Base-by-base conservation (phyloP, 2,797 vertebrate genomes). In the Cyclura pinguis region DNA sequence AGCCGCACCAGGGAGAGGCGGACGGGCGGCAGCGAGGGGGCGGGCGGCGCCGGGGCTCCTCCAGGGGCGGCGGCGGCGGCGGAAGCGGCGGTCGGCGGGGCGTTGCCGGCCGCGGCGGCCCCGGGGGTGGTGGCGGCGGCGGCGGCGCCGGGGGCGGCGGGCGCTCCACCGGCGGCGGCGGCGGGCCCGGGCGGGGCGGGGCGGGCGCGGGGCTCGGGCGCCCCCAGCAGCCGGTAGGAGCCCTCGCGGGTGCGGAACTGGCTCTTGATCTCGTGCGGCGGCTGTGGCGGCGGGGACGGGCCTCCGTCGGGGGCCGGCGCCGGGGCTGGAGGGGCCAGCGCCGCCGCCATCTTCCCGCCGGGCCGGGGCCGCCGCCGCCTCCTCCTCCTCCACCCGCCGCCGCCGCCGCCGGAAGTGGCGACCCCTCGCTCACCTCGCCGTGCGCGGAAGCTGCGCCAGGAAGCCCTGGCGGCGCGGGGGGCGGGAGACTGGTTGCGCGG, bases 201-300 rank as follows among this genome's bases (percentile, higher is more conserved):
- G 97, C 94, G 94, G 95, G 96, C 85, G 96, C 96, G 92, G 95
- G 98, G 95, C 95, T 98, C 97, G n/a, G 98, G 98, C 92, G 98
- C 98, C 82, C 98, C 98, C 87, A 99, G 98, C 97, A 98, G 98
- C 93, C 98, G 98, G 97, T 99, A 99, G 94, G 98, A 98, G 85
- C 98, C 98, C 96, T 99, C 98, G 84, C 98, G 97, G 95, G 98
- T 99, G 93, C 98, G 97, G 96, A 99, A 99, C 97, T 98, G 98
- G 85, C 98, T 98, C 97, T 99, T 99, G 96, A 99, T 98, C 96
- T 98, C 98, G 97, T 98, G 98, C 20, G 47, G 82, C 97, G 96
- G 98, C 97, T 96, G 97, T 95, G 35, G 94, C 64, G 86, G 97
- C 97, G 98, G 77, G 18, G 57, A 55, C 97, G 85, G 97, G 96